These are phyloP conservation scores for Sebastes kiyomatsui DNA, from an alignment of 2,797 vertebrate genomes.

Conservation along the genomic window DNA sequence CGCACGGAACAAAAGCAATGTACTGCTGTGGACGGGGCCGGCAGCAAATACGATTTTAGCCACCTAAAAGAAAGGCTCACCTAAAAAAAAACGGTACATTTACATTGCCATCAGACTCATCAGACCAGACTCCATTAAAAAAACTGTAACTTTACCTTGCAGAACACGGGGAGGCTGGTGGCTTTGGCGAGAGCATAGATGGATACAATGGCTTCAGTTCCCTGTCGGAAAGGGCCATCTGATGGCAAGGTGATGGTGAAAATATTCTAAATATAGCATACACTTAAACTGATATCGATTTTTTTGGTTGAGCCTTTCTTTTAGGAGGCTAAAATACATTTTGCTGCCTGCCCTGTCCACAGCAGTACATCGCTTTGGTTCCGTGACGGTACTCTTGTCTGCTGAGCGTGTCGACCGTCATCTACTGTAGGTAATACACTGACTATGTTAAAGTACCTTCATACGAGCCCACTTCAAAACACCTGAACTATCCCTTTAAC, in stretches of 20 bases:
- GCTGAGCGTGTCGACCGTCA: background rate
- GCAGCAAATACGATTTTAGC: background rate
- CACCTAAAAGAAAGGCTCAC: background rate
- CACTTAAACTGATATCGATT: background rate
- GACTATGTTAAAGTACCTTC: background rate
- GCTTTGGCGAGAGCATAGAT: background rate
- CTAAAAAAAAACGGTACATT: too few species aligned
- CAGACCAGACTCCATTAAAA: too few species aligned
- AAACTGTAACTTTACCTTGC: too few species aligned
- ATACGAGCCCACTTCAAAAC: background rate
- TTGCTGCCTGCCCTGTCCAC: background rate
- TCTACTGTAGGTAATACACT: background rate
- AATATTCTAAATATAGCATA: too few species aligned
- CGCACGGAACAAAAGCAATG: background rate
- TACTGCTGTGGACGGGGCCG: background rate
- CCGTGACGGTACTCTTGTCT: too few species aligned
- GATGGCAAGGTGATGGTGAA: too few species aligned
- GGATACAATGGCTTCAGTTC: background rate
- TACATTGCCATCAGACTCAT: too few species aligned
- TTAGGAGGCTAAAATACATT: background rate
- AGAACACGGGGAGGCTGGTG: too few species aligned
- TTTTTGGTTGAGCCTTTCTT: background rate
- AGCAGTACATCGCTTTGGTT: background rate
- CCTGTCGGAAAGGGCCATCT: background rate
- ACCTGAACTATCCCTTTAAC: background rate